Evolutionary conservation across 2,888 invertebrate species (phyloP).

Genomic region (Nesidiocoris tenuis): DNA sequence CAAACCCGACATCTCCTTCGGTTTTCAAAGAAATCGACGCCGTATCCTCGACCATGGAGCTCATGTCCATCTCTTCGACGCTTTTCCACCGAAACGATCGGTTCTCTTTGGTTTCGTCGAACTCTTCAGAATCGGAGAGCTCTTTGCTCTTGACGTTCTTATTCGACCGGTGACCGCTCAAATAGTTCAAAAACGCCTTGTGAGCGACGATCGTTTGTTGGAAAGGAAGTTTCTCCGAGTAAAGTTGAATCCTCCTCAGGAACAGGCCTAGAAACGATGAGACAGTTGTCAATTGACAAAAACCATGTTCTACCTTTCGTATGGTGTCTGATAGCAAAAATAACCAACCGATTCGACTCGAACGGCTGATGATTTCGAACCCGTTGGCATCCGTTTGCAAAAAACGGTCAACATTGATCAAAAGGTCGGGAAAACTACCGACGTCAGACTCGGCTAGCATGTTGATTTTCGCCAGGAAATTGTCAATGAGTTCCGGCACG

Average conservation of each 20-base stretch:
- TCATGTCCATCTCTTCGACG: slow-evolving; percentile 35
- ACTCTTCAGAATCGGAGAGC: slow-evolving; percentile 21
- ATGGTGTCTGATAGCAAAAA: no score
- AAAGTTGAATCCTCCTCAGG: slow-evolving; percentile 74
- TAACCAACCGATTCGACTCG: slow-evolving; percentile 71
- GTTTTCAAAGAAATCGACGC: background rate
- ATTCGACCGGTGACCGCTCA: slow-evolving; percentile 2
- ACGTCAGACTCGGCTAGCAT: slow-evolving; percentile 62
- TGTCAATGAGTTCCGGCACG: slow-evolving; percentile 60
- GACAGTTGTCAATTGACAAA: no score
- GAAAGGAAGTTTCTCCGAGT: slow-evolving; percentile 81
- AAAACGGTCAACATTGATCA: slow-evolving; percentile 63
- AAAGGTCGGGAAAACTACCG: slow-evolving; percentile 61
- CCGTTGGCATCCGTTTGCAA: slow-evolving; percentile 65
- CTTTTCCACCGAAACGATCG: slow-evolving; percentile 28
- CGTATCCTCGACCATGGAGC: slow-evolving; percentile 17
- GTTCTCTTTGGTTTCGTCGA: slow-evolving; percentile 36
- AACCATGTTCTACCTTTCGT: no score
- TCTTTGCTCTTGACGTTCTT: background rate
- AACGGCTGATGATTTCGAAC: slow-evolving; percentile 64
- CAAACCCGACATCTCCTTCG: background rate
- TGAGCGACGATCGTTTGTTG: slow-evolving; percentile 75
- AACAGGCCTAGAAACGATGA: slow-evolving; percentile 66
- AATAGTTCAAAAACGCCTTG: slow-evolving; percentile 62
- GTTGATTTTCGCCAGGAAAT: slow-evolving; percentile 63